Percentiles rank a stretch among this genome's conserved stretches.
phyloP scores from a whole-genome alignment of 2,113 vertebrate genomes.

The Montifringilla adamsi region DNA sequence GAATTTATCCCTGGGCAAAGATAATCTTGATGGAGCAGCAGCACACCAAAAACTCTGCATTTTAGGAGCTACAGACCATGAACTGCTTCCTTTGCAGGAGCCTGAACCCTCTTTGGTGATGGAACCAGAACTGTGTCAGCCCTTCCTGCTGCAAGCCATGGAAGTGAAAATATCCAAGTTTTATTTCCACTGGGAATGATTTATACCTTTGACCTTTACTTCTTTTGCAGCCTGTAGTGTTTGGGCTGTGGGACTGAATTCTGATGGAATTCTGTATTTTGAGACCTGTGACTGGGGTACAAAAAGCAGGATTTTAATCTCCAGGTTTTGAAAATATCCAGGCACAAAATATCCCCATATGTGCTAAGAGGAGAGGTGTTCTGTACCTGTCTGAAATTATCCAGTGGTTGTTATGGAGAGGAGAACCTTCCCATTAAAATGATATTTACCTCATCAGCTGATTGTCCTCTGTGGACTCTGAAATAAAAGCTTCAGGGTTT shows the following conservation, averaged over 20 bases:
- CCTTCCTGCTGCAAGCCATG: not conserved
- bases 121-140: not conserved
- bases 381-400: not conserved
- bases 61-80: not conserved
- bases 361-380: not conserved
- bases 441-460: not conserved
- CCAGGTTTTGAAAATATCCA: not conserved
- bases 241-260: not conserved
- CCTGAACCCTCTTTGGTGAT: not conserved
- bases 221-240: not conserved
- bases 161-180: not conserved
- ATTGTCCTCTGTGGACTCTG: not conserved
- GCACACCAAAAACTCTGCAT: not conserved
- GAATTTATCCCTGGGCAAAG: not conserved
- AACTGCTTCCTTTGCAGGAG: not conserved
- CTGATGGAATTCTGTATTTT: not conserved
- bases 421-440: not conserved
- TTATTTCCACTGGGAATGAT: not conserved
- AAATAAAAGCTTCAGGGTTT: not conserved
- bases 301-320: not conserved
- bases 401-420: not conserved
- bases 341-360: not conserved
- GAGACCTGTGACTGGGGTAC: fast-evolving
- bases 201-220: not conserved
- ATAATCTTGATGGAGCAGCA: not conserved